Conservation (phyloP, 1,140 invertebrate species). For the Cataglyphis hispanica region DNA sequence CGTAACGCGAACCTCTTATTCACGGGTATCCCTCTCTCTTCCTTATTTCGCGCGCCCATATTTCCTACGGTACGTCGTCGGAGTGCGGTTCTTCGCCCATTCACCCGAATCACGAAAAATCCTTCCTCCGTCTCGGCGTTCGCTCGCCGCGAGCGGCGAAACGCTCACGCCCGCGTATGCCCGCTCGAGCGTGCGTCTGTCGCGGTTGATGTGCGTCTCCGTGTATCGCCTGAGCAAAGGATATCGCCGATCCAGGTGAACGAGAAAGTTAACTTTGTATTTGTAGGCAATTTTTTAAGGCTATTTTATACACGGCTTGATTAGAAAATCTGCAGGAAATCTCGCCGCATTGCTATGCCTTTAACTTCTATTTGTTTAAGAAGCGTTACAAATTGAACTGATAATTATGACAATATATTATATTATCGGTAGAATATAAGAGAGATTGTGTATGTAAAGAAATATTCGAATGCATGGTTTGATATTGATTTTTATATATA, state of each 20-base stretch:
- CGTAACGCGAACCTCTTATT: slow-evolving; percentile 64
- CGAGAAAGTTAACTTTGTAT: slow-evolving; percentile 35
- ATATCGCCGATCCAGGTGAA: slow-evolving; percentile 35
- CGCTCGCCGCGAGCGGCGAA: slow-evolving; percentile 51
- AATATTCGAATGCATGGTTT: not conserved
- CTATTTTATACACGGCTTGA: not conserved
- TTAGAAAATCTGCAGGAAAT: not conserved
- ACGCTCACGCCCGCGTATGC: slow-evolving; percentile 61
- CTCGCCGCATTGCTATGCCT: not conserved
- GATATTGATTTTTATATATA: not conserved
- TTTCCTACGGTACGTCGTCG: slow-evolving; percentile 47
- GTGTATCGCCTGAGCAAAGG: slow-evolving; percentile 4
- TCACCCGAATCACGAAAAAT: slow-evolving; percentile 86
- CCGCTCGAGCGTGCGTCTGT: slow-evolving; percentile 70
- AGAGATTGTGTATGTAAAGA: not conserved
- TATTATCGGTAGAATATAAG: not conserved
- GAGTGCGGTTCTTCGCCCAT: slow-evolving; percentile 80
- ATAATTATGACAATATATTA: slow-evolving; percentile 6
- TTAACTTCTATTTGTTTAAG: not conserved
- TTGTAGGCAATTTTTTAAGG: not conserved
- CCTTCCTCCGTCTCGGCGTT: slow-evolving; percentile 54
- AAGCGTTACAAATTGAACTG: not conserved
- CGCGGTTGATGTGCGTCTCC: slow-evolving; percentile 63
- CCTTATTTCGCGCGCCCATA: slow-evolving; percentile 3
- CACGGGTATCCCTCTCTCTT: slow-evolving; percentile 8